Conservation (phyloP, 2,888 invertebrate genomes). For the Eucera pruinosa region DNA sequence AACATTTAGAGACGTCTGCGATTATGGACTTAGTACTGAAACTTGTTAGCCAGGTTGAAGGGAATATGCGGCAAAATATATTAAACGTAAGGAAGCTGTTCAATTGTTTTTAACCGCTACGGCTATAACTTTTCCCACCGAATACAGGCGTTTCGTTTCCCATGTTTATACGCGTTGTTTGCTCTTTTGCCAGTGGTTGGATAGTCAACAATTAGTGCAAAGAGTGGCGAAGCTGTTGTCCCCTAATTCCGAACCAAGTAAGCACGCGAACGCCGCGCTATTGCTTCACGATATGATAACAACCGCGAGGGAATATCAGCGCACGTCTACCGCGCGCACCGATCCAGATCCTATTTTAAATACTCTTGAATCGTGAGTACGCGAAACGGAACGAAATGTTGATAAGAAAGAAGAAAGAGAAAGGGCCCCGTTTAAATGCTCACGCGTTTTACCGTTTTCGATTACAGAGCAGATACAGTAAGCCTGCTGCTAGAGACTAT, state of each 20-base stretch:
- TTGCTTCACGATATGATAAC: slow-evolving; percentile 94
- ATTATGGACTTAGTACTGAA: slow-evolving; percentile 96
- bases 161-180: no score
- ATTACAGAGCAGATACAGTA: slow-evolving; percentile 87
- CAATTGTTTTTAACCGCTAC: no score
- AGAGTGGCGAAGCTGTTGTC: slow-evolving; percentile 89
- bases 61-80: slow-evolving; percentile 89
- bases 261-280: slow-evolving; percentile 94
- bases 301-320: slow-evolving; percentile 87
- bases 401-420: neutral
- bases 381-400: neutral
- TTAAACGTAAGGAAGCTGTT: slow-evolving; percentile 89
- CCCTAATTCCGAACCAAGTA: slow-evolving; percentile 89
- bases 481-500: slow-evolving; percentile 90
- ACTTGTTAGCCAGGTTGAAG: slow-evolving; percentile 93
- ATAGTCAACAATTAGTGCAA: slow-evolving; percentile 94
- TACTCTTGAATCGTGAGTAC: slow-evolving; percentile 90
- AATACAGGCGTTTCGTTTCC: no score
- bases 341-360: slow-evolving; percentile 90
- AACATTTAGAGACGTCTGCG: slow-evolving; percentile 96
- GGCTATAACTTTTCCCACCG: no score
- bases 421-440: no score
- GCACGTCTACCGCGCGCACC: slow-evolving; percentile 86
- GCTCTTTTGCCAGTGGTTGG: slow-evolving; percentile 94
- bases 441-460: neutral